Base-by-base conservation (phyloP, 2,888 invertebrate genomes). In the Eueremaeus valkanovi region DNA sequence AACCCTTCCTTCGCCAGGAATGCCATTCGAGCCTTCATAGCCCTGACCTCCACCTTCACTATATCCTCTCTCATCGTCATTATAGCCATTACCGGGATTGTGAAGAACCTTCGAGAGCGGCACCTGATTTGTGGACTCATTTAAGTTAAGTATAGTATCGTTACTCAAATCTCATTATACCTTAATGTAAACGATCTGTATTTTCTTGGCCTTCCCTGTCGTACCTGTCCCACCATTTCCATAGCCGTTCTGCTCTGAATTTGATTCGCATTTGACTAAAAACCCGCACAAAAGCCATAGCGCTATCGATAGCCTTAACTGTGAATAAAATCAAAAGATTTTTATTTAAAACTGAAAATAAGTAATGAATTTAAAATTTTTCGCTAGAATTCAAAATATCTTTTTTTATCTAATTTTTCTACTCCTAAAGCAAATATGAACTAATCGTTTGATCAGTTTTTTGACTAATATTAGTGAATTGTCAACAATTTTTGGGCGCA, bases 171-270 rank as follows among this genome's bases (percentile, higher is more conserved):
- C 11, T 18, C 9, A 31, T 18, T 40, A 70, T 11, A 70, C 70
- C 70, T 70, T 70, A 11, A 70, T 70, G 18, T 70, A 70, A 70
- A 70, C 70, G 27, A 70, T 70, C 27, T 70, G 70, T 70, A 70
- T 70, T 40, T 70, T 70, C 36, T 70, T 70, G 2, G 70, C 45
- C 45, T 70, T 70, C 6, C 70, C 18, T 8, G 21, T 27, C 13
- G 45, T 61, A 70, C 70, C 27, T 42, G 27, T 21, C 3, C 16
- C 27, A 16, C 42, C 42, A 70, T 18, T 70, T 5, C 21, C 16
- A 36, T 29, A 40, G 1, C 42, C 70, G n/a, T 45, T 70, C n/a
- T n/a, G 13, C 18, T 70, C 70, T 16, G 24, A 24, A 70, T 18
- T 70, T 1, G 42, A 24, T 27, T 42, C 36, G 6, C 27, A 21